Conservation (phyloP, 2,888 invertebrate species). For the Andrena hattorfiana region DNA sequence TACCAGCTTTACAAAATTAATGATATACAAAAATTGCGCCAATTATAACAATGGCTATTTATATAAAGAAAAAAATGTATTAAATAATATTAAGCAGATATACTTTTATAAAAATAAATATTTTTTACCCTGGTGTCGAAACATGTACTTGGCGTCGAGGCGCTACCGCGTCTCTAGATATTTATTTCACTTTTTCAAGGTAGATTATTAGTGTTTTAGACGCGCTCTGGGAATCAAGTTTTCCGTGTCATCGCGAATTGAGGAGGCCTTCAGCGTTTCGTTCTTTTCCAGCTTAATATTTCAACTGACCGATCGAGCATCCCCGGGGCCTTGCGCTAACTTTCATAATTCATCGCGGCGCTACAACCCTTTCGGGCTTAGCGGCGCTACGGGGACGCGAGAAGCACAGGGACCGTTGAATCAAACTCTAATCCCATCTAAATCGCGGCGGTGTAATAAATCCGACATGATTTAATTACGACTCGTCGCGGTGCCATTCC, state of each 20-base stretch:
- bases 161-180: too few species aligned
- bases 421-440: constrained; percentile 62
- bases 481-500: constrained; percentile 54
- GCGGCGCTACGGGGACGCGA: not conserved
- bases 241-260: not conserved
- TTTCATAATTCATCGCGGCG: constrained; percentile 70
- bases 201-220: constrained; percentile 10
- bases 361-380: constrained; percentile 30
- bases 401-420: constrained; percentile 19
- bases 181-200: constrained; percentile 18
- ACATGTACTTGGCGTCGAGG: too few species aligned
- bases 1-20: too few species aligned
- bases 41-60: too few species aligned
- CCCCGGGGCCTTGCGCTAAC: constrained; percentile 60
- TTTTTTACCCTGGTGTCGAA: too few species aligned
- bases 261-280: constrained; percentile 17
- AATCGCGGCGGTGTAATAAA: constrained; percentile 64
- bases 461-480: constrained; percentile 66
- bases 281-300: constrained; percentile 54
- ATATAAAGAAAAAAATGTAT: too few species aligned
- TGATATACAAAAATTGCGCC: too few species aligned
- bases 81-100: too few species aligned
- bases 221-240: constrained; percentile 31
- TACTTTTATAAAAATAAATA: too few species aligned
- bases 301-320: constrained; percentile 64